Base-by-base conservation (phyloP, 2,113 vertebrate genomes). In the Coryphaenoides rupestris region DNA sequence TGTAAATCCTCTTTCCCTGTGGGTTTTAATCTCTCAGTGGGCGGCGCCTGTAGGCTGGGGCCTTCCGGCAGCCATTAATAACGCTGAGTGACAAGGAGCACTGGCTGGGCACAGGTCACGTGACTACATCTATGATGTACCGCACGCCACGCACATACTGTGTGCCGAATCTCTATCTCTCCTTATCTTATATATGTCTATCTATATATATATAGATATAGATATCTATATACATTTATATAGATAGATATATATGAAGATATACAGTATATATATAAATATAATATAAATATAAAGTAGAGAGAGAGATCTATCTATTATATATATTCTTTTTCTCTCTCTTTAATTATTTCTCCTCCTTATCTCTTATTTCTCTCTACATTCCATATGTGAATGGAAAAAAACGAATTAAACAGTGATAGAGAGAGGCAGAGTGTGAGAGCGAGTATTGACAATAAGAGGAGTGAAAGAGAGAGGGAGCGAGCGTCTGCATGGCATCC, bases 1-100 rank as follows among this genome's bases (percentile, higher is more conserved):
- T 66, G 61, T 70, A 88, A 88, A 88, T 88, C 85, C 85, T 88
- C 82, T 87, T 87, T 87, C 60, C 68, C 72, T 1, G 65, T 73
- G 73, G 80, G 77, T 76, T 86, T 46, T 88, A 88, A 88, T 86
- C 87, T 80, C 77, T 80, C 69, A 56, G 15, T 52, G 22, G 76
- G 69, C 72, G 74, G 77, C 77, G 80, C 75, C 74, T 33, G 70
- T 58, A 69, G 19, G 68, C 70, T 65, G 66, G 71, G 78, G 68
- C 76, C 69, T 70, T 70, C 66, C 65, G 69, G 75, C 75, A 69
- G 72, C 72, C 72, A 72, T 78, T 85, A 79, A 67, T 79, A 75
- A 66, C 72, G 67, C 63, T 1, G 12, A 78, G 66, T 69, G 75
- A 76, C 12, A 69, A 69, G 14, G 28, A 26, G 46, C 69, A 61